These are phyloP conservation scores for Athene noctua DNA, from an alignment of 2,113 vertebrate species.

Conservation along the genomic window DNA sequence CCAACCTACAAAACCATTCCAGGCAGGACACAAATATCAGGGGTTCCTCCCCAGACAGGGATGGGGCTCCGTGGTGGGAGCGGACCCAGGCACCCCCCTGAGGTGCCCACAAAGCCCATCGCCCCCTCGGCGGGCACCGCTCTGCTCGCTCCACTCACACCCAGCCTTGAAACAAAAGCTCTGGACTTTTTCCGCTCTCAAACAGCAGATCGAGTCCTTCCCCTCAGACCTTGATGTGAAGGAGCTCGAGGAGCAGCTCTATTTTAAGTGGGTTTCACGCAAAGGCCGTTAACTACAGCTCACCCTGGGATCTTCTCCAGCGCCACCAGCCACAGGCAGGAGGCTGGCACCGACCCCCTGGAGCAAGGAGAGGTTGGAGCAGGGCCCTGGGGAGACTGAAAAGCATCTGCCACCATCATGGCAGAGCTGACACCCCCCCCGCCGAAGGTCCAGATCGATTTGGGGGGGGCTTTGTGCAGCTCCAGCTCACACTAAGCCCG, in stretches of 20 bases:
- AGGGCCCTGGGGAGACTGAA: neutral
- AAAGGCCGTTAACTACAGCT: neutral
- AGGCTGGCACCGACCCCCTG: neutral
- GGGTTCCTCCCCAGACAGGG: neutral
- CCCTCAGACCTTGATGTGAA: neutral
- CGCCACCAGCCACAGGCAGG: neutral
- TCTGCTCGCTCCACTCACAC: neutral
- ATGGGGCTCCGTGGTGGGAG: neutral
- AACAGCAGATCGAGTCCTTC: neutral
- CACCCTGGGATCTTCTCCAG: neutral
- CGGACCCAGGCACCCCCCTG: neutral
- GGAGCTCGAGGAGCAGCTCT: neutral
- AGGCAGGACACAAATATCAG: rapidly evolving
- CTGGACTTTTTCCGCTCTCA: neutral
- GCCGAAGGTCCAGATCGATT: rapidly evolving
- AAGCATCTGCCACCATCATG: neutral
- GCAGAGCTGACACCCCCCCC: neutral
- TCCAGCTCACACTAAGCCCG: neutral
- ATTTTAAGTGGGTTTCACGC: neutral
- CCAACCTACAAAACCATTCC: neutral
- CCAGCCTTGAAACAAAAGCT: neutral
- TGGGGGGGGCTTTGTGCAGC: neutral
- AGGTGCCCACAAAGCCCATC: rapidly evolving
- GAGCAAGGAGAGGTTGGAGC: neutral
- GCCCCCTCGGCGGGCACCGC: neutral